phyloP scores from a whole-genome alignment of 2,797 vertebrate species.

The Gorsachius magnificus region DNA sequence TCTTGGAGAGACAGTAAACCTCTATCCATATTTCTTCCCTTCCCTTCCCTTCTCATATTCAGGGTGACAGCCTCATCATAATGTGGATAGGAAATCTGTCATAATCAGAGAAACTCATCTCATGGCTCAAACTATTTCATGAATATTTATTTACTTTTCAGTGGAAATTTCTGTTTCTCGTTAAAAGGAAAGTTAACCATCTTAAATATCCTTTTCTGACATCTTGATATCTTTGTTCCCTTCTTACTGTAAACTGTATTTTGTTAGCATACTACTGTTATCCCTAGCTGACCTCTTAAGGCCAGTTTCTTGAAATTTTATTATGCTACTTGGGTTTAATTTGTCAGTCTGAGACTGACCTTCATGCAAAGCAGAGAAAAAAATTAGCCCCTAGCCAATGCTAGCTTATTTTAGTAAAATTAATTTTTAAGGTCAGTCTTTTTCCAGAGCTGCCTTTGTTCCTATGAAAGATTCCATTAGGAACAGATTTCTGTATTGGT shows the following conservation, averaged over 20 bases:
- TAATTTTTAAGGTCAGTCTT: constrained; percentile 41
- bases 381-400: constrained; percentile 27
- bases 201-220: constrained; percentile 34
- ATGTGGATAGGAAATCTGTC: constrained; percentile 8
- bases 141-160: constrained; percentile 50
- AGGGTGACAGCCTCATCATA: not conserved
- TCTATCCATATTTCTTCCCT: not conserved
- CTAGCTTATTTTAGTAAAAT: constrained; percentile 32
- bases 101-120: constrained; percentile 37
- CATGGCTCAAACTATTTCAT: not conserved
- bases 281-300: constrained; percentile 13
- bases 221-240: constrained; percentile 31
- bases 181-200: constrained; percentile 23
- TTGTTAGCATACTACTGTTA: not conserved
- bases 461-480: not conserved
- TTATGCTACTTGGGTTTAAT: constrained; percentile 35
- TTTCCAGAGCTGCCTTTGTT: not conserved
- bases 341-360: constrained; percentile 39
- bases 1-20: not conserved
- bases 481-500: not conserved
- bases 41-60: not conserved
- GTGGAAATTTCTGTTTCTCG: constrained; percentile 8
- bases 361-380: constrained; percentile 44
- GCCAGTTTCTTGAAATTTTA: constrained; percentile 33
- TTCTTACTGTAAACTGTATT: constrained; percentile 8